phyloP scores from a whole-genome alignment of 2,888 invertebrate species.

The Alitta virens region DNA sequence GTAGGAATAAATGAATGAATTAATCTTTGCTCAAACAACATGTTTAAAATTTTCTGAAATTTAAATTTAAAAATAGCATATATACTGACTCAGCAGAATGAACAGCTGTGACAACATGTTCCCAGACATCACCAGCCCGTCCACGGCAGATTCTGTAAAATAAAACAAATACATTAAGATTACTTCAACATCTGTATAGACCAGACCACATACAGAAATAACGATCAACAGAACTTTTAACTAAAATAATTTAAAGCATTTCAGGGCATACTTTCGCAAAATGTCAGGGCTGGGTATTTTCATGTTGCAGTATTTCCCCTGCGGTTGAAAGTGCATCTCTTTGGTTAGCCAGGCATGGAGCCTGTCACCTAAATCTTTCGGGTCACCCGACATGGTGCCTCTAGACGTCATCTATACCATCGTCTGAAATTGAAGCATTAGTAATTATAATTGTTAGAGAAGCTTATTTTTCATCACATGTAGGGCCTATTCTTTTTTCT shows the following conservation, averaged over 20 bases:
- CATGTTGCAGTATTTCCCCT: slow-evolving; percentile 27
- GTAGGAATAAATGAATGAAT: slow-evolving; percentile 17
- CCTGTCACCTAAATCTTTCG: slow-evolving; percentile 16
- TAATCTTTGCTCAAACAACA: not conserved
- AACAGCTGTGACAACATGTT: slow-evolving; percentile 31
- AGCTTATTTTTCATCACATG: no score
- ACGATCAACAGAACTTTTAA: no score
- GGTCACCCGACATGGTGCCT: not conserved
- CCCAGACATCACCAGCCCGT: slow-evolving; percentile 33
- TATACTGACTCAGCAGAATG: slow-evolving; percentile 35
- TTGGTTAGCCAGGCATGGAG: slow-evolving; percentile 27
- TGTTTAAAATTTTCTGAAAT: no score
- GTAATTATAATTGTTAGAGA: no score
- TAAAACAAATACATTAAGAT: not conserved
- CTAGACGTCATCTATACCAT: no score
- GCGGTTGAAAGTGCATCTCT: slow-evolving; percentile 32
- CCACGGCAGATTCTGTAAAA: slow-evolving; percentile 33
- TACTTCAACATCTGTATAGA: no score
- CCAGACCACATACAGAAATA: no score
- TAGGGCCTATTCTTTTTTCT: no score
- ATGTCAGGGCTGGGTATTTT: slow-evolving; percentile 24
- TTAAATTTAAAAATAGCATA: no score
- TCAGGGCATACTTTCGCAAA: slow-evolving; percentile 24
- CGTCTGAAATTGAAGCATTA: no score
- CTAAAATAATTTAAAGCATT: no score